Evolutionary conservation across 1,140 invertebrate genomes (phyloP).

Genomic region (Nylanderia fulva): DNA sequence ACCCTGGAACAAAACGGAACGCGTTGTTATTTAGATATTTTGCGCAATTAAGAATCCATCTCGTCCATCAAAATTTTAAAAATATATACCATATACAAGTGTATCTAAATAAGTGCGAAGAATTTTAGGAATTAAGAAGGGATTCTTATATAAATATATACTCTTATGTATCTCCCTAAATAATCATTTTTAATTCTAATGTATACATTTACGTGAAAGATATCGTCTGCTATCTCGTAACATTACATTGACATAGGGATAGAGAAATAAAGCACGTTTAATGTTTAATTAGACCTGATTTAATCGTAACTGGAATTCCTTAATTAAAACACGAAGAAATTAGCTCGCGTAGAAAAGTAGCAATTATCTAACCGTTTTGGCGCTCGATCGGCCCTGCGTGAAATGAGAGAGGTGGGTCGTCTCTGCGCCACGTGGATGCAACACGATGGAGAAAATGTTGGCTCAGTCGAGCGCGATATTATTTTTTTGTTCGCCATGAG

Average conservation of each 20-base stretch:
- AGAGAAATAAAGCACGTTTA: not conserved
- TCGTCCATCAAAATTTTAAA: too few species aligned
- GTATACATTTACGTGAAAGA: not conserved
- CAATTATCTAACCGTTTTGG: not conserved
- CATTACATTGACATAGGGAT: not conserved
- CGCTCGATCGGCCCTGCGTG: constrained; percentile 6
- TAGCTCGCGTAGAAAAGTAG: not conserved
- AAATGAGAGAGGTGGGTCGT: constrained; percentile 35
- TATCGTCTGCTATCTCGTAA: not conserved
- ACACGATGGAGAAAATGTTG: constrained; percentile 56
- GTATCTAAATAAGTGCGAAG: too few species aligned
- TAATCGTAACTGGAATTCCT: not conserved
- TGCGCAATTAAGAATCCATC: too few species aligned
- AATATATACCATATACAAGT: too few species aligned
- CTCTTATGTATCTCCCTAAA: too few species aligned
- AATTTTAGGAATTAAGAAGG: too few species aligned
- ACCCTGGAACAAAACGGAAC: constrained; percentile 75
- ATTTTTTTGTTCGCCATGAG: constrained; percentile 71
- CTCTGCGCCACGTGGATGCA: constrained; percentile 40
- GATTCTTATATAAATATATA: too few species aligned
- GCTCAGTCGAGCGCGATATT: constrained; percentile 73
- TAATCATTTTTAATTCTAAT: not conserved
- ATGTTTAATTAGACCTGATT: not conserved
- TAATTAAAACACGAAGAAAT: not conserved
- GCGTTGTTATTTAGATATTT: not conserved